Percentiles rank a stretch among this genome's conserved stretches.
These are phyloP conservation scores for Harpalus rufipes DNA, from an alignment of 2,888 invertebrate species.

Conservation along the genomic window DNA sequence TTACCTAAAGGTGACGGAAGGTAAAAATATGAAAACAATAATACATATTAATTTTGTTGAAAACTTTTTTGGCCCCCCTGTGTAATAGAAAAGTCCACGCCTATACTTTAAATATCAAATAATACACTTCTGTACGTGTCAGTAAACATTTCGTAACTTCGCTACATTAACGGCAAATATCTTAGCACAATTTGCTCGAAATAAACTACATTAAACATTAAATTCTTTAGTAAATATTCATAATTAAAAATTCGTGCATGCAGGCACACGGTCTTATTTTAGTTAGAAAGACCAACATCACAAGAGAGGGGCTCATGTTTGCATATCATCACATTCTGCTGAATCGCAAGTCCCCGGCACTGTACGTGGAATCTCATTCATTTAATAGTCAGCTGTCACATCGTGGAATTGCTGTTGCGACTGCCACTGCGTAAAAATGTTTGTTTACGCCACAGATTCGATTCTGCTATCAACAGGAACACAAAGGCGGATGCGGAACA, in stretches of 20 bases:
- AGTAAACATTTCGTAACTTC: too few species aligned
- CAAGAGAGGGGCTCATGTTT: not conserved
- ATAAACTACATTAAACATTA: too few species aligned
- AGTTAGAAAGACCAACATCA: conserved; percentile 4
- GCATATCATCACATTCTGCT: conserved; percentile 27
- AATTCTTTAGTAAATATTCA: not conserved
- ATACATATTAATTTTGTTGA: too few species aligned
- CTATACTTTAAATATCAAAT: too few species aligned
- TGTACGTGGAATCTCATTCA: conserved; percentile 13
- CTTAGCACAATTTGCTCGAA: too few species aligned
- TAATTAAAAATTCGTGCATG: conserved; percentile 5
- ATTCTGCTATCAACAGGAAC: conserved; percentile 48
- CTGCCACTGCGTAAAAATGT: conserved; percentile 25
- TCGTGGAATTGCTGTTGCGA: not conserved
- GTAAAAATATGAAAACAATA: too few species aligned
- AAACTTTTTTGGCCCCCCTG: too few species aligned
- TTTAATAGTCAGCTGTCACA: conserved; percentile 17
- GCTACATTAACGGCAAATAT: too few species aligned
- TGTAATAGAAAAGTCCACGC: too few species aligned
- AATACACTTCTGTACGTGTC: too few species aligned
- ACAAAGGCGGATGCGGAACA: conserved; percentile 54
- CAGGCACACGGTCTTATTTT: not conserved
- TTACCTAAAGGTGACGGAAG: too few species aligned
- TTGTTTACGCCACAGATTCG: conserved; percentile 61
- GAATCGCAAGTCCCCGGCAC: not conserved